Evolutionary conservation across 1,140 invertebrate genomes (phyloP), one percentile per base, ranked within the genome.

Genomic region (Meteorus sp.): DNA sequence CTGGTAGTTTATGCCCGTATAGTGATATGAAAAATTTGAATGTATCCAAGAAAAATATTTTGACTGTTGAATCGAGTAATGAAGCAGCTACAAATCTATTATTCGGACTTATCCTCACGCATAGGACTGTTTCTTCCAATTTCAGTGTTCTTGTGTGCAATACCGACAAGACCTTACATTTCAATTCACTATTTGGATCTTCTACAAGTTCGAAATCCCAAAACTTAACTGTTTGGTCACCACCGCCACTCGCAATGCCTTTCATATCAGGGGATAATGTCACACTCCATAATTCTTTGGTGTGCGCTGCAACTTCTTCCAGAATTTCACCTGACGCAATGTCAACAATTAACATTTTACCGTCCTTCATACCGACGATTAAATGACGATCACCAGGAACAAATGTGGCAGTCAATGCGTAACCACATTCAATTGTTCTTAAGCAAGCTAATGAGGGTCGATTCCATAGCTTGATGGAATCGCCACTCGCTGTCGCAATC

Each of bases 1-100:
- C 93, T 1, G 98, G 97, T 37, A 98, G 78, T 73, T 95, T 97
- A 77, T 99, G 97, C 0, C 97, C 97, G 73, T 99, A 99, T 0
- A 99, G 82, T 0, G 93, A 93, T 17, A 98, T 71, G 75, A 96
- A 98, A 75, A 99, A 95, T 90, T 98, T 98, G 55, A 98, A 89
- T 15, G 91, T 90, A 71, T 99, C 95, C 9, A 91, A 69, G 72
- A 96, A 99, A 76, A 97, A 98, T 62, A 99, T 89, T 80, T 98
- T 96, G 0, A 98, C 92, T 11, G 95, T 99, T 11, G 86, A 91
- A 80, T 99, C 95, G 2, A 98, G 76, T 9, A 99, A 77, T 1
- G 94, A 88, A 22, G 94, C 93, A 4, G 95, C 95, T 13, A 99
- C 74, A 64, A 95, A 91, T 80, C 89, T 90, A 62, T 86, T 88